These are phyloP conservation scores for Todiramphus chloris DNA, from an alignment of 2,113 vertebrate genomes.

Conservation along the genomic window DNA sequence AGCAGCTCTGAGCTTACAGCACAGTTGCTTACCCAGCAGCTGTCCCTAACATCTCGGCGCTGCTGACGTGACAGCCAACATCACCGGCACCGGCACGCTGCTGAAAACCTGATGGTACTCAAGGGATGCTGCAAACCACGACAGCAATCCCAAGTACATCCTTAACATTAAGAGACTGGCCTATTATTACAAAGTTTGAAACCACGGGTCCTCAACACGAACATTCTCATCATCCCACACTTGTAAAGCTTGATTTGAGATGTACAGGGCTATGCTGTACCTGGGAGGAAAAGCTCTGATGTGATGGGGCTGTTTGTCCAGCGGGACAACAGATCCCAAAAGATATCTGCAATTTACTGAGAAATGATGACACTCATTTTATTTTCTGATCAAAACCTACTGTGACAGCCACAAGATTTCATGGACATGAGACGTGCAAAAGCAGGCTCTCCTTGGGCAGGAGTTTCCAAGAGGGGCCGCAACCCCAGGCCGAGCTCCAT, in stretches of 20 bases:
- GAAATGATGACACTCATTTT: background rate
- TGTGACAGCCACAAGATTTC: background rate
- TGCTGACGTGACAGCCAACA: background rate
- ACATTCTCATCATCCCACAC: background rate
- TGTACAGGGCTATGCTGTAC: background rate
- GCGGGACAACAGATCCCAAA: background rate
- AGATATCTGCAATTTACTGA: background rate
- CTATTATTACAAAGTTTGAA: background rate
- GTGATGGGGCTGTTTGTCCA: background rate
- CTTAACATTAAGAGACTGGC: rapidly evolving
- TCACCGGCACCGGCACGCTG: background rate
- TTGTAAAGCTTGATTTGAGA: background rate
- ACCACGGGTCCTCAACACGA: background rate
- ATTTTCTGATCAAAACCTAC: background rate
- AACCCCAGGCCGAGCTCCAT: background rate
- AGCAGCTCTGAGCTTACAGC: background rate
- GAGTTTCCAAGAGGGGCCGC: background rate
- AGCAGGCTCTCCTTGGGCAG: background rate
- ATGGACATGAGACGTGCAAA: background rate
- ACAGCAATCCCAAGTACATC: background rate
- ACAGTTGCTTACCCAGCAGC: background rate
- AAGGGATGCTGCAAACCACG: rapidly evolving
- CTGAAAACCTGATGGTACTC: rapidly evolving
- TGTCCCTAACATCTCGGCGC: background rate
- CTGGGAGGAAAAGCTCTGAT: rapidly evolving